Conservation (phyloP, 1,140 invertebrate genomes). For the Papilio polytes region DNA sequence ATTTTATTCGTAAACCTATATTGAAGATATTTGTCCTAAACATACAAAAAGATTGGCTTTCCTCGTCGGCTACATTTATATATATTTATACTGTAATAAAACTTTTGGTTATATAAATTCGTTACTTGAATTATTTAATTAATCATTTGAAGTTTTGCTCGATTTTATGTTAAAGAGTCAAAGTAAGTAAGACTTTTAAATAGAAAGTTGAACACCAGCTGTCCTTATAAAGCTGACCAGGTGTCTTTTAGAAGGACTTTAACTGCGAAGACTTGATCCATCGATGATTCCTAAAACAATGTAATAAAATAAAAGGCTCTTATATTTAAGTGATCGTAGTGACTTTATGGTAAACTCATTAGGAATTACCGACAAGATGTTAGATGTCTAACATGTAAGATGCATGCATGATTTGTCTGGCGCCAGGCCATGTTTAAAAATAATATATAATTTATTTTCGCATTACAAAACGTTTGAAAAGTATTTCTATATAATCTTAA, state of each 20-base stretch:
- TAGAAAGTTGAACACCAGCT: too few relatives aligned
- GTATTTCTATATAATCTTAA: background rate
- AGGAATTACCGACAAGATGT: background rate
- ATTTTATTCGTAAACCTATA: background rate
- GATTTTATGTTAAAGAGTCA: background rate
- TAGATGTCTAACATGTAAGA: background rate
- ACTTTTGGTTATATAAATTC: background rate
- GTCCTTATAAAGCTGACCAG: background rate
- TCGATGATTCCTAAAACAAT: background rate
- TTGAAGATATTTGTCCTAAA: background rate
- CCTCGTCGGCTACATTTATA: background rate
- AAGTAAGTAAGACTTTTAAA: background rate
- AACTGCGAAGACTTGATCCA: background rate
- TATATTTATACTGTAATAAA: too few relatives aligned
- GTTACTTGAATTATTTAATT: background rate
- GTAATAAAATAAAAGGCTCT: background rate
- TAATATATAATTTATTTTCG: background rate
- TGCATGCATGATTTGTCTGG: background rate
- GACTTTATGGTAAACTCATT: background rate
- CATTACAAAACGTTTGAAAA: background rate
- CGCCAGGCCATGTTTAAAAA: conserved; percentile 22
- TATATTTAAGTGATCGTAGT: background rate
- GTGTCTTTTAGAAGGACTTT: background rate
- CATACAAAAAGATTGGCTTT: background rate
- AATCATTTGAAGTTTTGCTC: background rate